Evolutionary conservation across 2,888 invertebrate species (phyloP).

Genomic region (Labia minor): DNA sequence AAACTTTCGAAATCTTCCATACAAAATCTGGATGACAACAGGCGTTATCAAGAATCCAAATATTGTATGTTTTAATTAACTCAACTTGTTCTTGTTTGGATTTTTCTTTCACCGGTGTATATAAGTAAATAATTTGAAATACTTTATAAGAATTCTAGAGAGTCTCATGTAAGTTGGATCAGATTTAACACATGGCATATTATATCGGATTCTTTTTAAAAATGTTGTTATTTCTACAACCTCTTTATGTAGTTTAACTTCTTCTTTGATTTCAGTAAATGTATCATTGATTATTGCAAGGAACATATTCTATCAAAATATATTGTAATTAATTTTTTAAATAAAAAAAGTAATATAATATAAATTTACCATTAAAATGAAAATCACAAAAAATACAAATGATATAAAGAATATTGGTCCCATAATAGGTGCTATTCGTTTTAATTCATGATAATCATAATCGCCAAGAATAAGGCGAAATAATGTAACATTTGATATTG

Average conservation of each 20-base stretch:
- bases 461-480: slow-evolving; percentile 65
- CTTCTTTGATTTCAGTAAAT: slow-evolving; percentile 56
- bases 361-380: slow-evolving; percentile 54
- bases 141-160: background rate
- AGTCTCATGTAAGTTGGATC: background rate
- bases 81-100: no score
- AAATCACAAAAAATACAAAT: slow-evolving; percentile 67
- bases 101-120: no score
- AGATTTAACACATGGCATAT: background rate
- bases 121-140: no score
- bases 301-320: slow-evolving; percentile 63
- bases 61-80: no score
- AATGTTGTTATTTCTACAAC: background rate
- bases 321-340: no score
- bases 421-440: slow-evolving; percentile 52
- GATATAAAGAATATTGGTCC: slow-evolving; percentile 64
- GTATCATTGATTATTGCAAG: slow-evolving; percentile 71
- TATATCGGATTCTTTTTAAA: background rate
- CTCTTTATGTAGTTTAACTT: background rate
- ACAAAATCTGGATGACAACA: no score
- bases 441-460: slow-evolving; percentile 58
- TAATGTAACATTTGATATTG: slow-evolving; percentile 52
- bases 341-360: no score
- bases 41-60: no score
- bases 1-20: no score